Base-by-base conservation (phyloP, 2,888 invertebrate genomes). In the Agapetus fuscipes region DNA sequence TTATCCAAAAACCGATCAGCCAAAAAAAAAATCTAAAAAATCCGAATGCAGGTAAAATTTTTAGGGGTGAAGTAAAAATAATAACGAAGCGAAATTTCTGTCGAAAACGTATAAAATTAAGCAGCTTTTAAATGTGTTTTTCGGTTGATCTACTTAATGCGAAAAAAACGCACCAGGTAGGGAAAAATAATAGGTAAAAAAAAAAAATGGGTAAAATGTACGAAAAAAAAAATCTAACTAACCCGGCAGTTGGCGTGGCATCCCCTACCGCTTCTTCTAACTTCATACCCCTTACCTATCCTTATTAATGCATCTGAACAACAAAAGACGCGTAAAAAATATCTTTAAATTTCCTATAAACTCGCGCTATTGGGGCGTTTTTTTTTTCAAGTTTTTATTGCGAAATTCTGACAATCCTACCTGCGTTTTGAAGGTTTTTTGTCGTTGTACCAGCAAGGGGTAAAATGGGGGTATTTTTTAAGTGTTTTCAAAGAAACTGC, bases 161-260 rank as follows among this genome's bases (percentile, higher is more conserved):
- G 56, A 54, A 57, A 62, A 67, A 67, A 65, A 58, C 35, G 33
- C 61, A 64, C 62, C 69, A 70, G 69, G 69, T 70, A 70, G 66
- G 64, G 63, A 64, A 62, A 65, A 66, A 64, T 66, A 66, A 64
- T 53, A 64, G 61, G 59, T 51, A 55, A 57, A 58, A 41, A 62
- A 64, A 69, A 70, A 69, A 70, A 69, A 67, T 59, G 62, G 65
- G 65, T 66, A 61, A 66, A 63, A 66, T 66, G 66, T 61, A 65
- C 64, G n/a, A n/a, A 66, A 69, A 63, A 51, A 67, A 68, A 66
- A 62, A 66, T 56, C 61, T 60, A 57, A 54, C 61, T 60, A 64
- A 67, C 66, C 64, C 64, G 58, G 54, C 56, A 56, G 58, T 57
- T 54, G 58, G 52, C 41, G 41, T 43, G 43, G 45, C n/a, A n/a